phyloP scores from a whole-genome alignment of 35 echinoderm and acorn worm species.

The Hemicentrotus pulcherrimus region DNA sequence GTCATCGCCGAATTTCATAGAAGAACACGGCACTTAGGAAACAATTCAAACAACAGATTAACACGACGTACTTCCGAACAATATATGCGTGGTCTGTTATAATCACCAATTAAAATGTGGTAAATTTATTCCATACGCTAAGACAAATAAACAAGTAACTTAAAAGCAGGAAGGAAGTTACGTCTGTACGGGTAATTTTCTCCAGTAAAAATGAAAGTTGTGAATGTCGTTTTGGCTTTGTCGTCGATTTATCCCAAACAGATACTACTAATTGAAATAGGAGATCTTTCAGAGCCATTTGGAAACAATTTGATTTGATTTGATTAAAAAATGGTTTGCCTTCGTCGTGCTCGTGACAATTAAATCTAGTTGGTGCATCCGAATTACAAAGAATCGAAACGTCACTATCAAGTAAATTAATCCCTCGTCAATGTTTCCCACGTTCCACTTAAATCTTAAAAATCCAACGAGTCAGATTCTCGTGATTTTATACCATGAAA shows the following conservation, averaged over 20 bases:
- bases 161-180: not conserved
- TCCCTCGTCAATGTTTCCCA: not conserved
- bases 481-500: too few relatives aligned
- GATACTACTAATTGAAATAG: too few relatives aligned
- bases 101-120: not conserved
- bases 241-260: too few relatives aligned
- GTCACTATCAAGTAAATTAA: not conserved
- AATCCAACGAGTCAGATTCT: too few relatives aligned
- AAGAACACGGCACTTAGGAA: not conserved
- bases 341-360: not conserved
- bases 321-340: not conserved
- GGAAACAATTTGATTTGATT: too few relatives aligned
- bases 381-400: not conserved
- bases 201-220: too few relatives aligned
- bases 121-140: not conserved
- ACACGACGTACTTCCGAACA: not conserved
- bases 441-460: not conserved
- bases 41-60: not conserved
- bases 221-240: too few relatives aligned
- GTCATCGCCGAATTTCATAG: not conserved
- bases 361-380: not conserved
- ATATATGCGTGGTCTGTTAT: not conserved
- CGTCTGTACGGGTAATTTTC: not conserved
- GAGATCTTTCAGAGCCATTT: too few relatives aligned
- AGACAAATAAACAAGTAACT: not conserved